Evolutionary conservation across 2,113 vertebrate species (phyloP), one percentile per base, ranked within the genome.

Genomic region (Phylloscopus trochiloides): DNA sequence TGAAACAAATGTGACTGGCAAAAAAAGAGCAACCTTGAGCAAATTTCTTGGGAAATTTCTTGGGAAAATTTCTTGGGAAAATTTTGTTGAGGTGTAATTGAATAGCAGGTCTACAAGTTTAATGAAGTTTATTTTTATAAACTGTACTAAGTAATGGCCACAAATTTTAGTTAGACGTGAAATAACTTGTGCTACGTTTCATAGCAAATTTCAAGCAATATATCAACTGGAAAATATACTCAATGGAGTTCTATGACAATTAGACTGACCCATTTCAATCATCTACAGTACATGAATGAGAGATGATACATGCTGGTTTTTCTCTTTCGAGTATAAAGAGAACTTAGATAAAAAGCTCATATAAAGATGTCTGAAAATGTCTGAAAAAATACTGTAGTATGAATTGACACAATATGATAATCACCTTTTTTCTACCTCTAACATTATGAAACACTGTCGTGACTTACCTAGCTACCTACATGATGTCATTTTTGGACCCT

Each of bases 81-180:
- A 86, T 50, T 68, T 66, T 1, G 3, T 7, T 87, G 58, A 50
- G 7, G 24, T 77, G 12, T 29, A 80, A 71, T 17, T 51, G 6
- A 19, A 81, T 11, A 86, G 2, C 12, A 48, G 31, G 43, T 68
- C 34, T 81, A 11, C 9, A 10, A 36, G 0, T 6, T 28, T 38
- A 62, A 88, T 54, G 12, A 86, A 55, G 14, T 51, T 76, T 12
- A 29, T 66, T 95, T 93, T 93, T 81, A 68, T 42, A 84, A 96
- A 86, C 28, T 51, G 7, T 65, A 17, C 28, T 72, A 43, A 62
- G 15, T 20, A 82, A 78, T 31, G 5, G 7, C 24, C 43, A 54
- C 12, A 52, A 51, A 45, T 38, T 72, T 94, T 52, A 79, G 12
- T 83, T 91, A 95, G 90, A 72, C 6, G 20, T 28, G 5, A 83